Evolutionary conservation across 2,113 vertebrate genomes (phyloP), one percentile per base, ranked within the genome.

Genomic region (Sinocyclocheilus anophthalmus): DNA sequence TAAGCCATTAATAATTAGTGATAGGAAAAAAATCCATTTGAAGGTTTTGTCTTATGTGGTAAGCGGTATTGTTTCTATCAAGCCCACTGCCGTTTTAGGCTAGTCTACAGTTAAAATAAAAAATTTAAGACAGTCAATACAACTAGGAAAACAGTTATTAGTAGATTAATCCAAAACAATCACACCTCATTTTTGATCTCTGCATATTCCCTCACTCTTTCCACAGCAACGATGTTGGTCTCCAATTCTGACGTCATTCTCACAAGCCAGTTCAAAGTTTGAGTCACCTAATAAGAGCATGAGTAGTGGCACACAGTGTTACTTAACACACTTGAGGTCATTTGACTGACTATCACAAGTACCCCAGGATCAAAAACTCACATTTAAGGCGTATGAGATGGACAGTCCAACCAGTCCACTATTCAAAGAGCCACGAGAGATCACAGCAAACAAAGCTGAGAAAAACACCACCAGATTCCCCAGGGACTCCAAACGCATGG

Each of bases 211-310:
- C 90, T 93, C 84, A 99, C 95, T 87, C 98, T 89, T 89, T 99
- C 98, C 88, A 99, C 96, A 4, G 98, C 96, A 26, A 99, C 97
- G 0, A 99, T 98, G 89, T 99, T 99, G 0, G 96, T 99, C 90
- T 99, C 98, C 92, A 97, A 88, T 87, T 99, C 98, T 0, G 98
- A 98, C 0, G 96, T 96, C 88, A 96, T 96, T 89, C 98, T 94
- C 78, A 99, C 98, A 83, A 99, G 90, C 98, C 97, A 99, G 93
- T 98, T 99, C 48, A 99, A 91, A 0, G 96, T 98, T 92, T 99
- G 98, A 0, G 98, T 99, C 63, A 99, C 95, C 98, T 99, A 90
- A 4, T 20, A 26, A 76, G 14, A 57, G 37, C 61, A 37, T 0
- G 4, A 57, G 20, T 5, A 55, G 53, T 55, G 53, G 53, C 53